Evolutionary conservation across 2,888 invertebrate genomes (phyloP).

Genomic region (Neria commutata): DNA sequence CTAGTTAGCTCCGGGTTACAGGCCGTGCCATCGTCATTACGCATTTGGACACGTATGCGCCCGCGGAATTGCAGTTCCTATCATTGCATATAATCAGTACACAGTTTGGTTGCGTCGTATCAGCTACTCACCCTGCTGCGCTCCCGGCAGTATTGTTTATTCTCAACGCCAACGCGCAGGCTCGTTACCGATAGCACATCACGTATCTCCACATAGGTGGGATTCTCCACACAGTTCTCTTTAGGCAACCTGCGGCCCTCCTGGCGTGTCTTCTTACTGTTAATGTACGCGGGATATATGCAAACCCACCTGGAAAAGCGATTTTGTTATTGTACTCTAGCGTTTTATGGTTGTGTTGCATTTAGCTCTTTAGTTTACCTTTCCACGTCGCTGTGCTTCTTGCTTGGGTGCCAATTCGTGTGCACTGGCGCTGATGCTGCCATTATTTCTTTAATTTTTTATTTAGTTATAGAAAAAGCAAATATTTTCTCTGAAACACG

Average conservation of each 20-base stretch:
- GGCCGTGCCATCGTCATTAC: conserved; percentile 84
- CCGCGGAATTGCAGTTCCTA: conserved; percentile 83
- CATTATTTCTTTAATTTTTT: conserved; percentile 48
- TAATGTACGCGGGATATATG: conserved; percentile 95
- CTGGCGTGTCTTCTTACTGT: conserved; percentile 88
- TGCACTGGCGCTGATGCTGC: conserved; percentile 65
- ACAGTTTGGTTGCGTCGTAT: not conserved
- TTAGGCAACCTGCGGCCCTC: conserved; percentile 88
- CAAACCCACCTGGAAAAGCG: conserved; percentile 80
- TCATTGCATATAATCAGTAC: too few relatives aligned
- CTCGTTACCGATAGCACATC: conserved; percentile 88
- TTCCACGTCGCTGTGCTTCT: conserved; percentile 80
- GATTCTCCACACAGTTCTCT: conserved; percentile 90
- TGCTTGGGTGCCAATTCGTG: conserved; percentile 73
- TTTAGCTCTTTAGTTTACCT: conserved; percentile 65
- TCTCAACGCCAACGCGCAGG: conserved; percentile 86
- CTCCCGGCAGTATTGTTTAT: conserved; percentile 90
- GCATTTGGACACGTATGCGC: conserved; percentile 89
- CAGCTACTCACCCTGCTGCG: conserved; percentile 71
- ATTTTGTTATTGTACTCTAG: not conserved
- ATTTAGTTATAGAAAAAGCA: not conserved
- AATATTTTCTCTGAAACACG: conserved; percentile 6
- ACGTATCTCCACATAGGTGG: conserved; percentile 91
- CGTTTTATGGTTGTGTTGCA: not conserved
- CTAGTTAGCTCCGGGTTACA: conserved; percentile 74